A percentile compares a stretch with the other conserved stretches of the same genome.
Evolutionary conservation across 2,888 invertebrate species (phyloP).

Genomic region (Resseliella maxima): DNA sequence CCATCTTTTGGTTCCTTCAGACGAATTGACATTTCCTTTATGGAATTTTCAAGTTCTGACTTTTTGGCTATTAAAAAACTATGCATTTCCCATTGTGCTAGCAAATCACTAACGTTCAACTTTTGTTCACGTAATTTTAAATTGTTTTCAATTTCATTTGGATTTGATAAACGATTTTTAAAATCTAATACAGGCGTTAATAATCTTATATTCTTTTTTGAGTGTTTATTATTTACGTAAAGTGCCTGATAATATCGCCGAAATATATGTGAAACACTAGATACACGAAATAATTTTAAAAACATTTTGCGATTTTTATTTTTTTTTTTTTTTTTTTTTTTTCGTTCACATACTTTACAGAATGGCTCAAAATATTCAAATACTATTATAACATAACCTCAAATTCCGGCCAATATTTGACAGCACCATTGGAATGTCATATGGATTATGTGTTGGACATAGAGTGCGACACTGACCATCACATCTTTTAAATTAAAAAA

Average conservation of each 20-base stretch:
- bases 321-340: too few relatives aligned
- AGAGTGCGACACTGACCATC: too few relatives aligned
- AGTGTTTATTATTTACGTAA: neutral
- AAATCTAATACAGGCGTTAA: slow-evolving; percentile 13
- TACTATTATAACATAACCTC: too few relatives aligned
- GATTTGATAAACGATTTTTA: neutral
- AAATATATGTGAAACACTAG: neutral
- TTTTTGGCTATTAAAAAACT: neutral
- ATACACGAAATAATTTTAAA: neutral
- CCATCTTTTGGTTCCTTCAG: neutral
- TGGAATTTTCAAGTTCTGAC: neutral
- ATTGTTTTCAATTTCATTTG: neutral
- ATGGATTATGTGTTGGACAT: too few relatives aligned
- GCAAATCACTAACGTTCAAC: neutral
- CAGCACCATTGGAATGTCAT: too few relatives aligned
- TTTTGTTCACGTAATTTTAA: neutral
- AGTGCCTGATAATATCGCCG: neutral
- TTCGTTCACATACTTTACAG: too few relatives aligned
- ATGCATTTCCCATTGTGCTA: neutral
- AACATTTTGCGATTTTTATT: neutral
- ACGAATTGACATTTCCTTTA: neutral
- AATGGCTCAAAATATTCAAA: too few relatives aligned
- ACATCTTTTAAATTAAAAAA: neutral
- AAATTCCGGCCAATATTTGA: too few relatives aligned
- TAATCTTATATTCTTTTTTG: neutral